Conservation (phyloP, 2,797 vertebrate species). For the Argyrosomus regius region DNA sequence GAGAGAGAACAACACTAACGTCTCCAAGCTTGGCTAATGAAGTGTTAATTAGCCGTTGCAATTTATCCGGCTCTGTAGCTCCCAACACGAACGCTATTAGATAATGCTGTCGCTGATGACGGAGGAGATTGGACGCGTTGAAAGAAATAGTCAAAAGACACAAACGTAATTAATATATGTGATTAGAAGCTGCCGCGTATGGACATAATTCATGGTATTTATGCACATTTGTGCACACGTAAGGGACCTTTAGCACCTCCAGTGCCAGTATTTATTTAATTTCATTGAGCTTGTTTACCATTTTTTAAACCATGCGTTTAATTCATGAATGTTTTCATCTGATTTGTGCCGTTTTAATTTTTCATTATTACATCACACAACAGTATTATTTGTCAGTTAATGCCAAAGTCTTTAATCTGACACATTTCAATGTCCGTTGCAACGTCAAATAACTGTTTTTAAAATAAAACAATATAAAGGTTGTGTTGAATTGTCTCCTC, state of each 20-base stretch:
- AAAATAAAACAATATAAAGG: constrained; percentile 8
- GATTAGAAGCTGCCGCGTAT: constrained; percentile 41
- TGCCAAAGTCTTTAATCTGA: constrained; percentile 30
- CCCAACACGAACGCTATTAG: constrained; percentile 29
- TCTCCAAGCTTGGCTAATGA: constrained; percentile 62
- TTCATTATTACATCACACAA: neutral
- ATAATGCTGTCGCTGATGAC: constrained; percentile 40
- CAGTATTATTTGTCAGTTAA: constrained; percentile 24
- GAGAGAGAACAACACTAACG: constrained; percentile 38
- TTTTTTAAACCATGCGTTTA: constrained; percentile 23
- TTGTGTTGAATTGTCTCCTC: neutral
- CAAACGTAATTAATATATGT: constrained; percentile 14
- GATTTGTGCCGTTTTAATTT: constrained; percentile 19
- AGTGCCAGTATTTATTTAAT: constrained; percentile 57
- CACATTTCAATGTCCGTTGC: constrained; percentile 15
- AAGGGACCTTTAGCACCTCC: constrained; percentile 38
- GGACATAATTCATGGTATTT: constrained; percentile 38
- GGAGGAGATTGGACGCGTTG: constrained; percentile 34
- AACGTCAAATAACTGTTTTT: neutral
- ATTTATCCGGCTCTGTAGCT: constrained; percentile 45
- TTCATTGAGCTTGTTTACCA: neutral
- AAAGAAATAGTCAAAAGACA: constrained; percentile 18
- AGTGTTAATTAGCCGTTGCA: constrained; percentile 64
- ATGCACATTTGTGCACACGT: constrained; percentile 19
- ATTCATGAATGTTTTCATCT: constrained; percentile 37